Evolutionary conservation across 1,140 invertebrate genomes (phyloP), one percentile per base, ranked within the genome.

Genomic region (Drosophila tristis): DNA sequence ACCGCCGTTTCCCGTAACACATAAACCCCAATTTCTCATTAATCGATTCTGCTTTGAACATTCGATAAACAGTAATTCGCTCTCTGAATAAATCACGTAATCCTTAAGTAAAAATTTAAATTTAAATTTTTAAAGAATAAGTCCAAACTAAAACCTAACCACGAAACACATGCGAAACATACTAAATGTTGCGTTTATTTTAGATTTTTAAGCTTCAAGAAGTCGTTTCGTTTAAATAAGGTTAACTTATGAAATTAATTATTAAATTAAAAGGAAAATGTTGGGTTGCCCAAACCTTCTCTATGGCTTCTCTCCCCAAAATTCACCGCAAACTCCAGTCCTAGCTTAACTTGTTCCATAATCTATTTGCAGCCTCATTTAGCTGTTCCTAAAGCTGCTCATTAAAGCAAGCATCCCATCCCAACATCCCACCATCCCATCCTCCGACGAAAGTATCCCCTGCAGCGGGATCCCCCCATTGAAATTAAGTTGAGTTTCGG

Each of bases 51-150:
- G 26, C 2, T 47, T 47, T 66, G 23, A 13, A 68, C 20, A 68
- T 50, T 71, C 31, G 29, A 50, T 29, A 42, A 70, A 70, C 39
- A 51, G 67, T 71, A 20, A 20, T 20, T 1, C 2, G 20, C 1
- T 20, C 20, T 20, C 25, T 44, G 39, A 13, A 42, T 45, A 5
- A 29, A 29, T 7, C 29, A 31, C 7, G 1, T 31, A 2, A 26
- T 26, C 5, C 26, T 23, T 23, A 23, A 23, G 23, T 23, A 23
- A 23, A 26, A 6, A 26, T 29, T 29, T 29, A 6, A 50, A n/a
- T 2, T 26, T 26, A 16, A 16, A 0, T 1, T 20, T 20, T 20
- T n/a, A 6, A 47, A 15, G 13, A 29, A 31, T 51, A 51, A 31
- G 49, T 51, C 23, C 23, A 25, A 25, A 25, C 23, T 25, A 0